These are phyloP conservation scores for Falco rusticolus DNA, from an alignment of 2,797 vertebrate species.

Conservation along the genomic window DNA sequence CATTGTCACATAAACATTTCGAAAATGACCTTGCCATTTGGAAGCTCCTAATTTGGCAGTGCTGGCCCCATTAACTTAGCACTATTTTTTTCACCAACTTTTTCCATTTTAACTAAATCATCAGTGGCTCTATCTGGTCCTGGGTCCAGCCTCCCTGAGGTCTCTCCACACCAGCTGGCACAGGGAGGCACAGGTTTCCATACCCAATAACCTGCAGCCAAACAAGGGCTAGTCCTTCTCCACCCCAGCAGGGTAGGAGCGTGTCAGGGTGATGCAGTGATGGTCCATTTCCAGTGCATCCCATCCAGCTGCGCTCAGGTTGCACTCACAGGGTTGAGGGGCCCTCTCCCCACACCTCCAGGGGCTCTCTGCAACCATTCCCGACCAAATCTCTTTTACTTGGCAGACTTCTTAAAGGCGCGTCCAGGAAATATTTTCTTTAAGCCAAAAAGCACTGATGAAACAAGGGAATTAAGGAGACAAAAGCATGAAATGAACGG, in stretches of 20 bases:
- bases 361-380: background rate
- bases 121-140: background rate
- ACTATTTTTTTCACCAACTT: background rate
- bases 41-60: background rate
- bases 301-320: background rate
- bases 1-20: background rate
- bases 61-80: background rate
- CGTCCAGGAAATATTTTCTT: background rate
- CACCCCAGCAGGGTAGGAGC: no score
- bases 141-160: background rate
- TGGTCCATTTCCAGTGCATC: background rate
- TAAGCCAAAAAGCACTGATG: background rate
- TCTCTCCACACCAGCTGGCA: background rate
- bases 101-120: background rate
- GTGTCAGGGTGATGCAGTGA: fast-evolving
- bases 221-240: no score
- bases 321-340: background rate
- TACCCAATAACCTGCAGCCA: background rate
- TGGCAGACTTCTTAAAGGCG: background rate
- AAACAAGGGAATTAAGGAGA: background rate
- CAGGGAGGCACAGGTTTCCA: background rate
- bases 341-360: background rate
- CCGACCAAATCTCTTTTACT: background rate
- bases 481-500: background rate
- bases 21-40: background rate